Percentiles rank a stretch among this genome's conserved stretches.
phyloP scores from a whole-genome alignment of 53 echinoderm and acorn worm genomes.

The Zoroaster sp. region DNA sequence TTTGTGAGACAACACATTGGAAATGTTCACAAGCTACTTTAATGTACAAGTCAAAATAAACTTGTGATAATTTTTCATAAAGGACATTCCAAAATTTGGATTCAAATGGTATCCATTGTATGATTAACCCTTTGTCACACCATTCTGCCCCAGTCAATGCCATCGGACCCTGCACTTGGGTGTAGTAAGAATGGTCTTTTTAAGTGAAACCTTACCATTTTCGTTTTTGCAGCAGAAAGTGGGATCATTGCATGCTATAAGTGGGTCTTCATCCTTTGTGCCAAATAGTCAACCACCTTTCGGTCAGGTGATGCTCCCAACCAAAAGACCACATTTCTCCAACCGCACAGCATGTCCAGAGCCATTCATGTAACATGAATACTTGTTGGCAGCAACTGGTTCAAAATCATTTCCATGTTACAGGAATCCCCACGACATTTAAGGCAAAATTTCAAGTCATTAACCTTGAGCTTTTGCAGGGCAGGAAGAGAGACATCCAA shows the following conservation, averaged over 20 bases:
- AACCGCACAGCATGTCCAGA: neutral
- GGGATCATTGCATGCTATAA: slow-evolving; percentile 32
- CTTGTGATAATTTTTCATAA: neutral
- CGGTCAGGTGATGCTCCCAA: slow-evolving; percentile 21
- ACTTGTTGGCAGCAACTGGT: neutral
- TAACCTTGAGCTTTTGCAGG: neutral
- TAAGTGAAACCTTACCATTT: slow-evolving; percentile 4
- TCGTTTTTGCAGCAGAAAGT: slow-evolving; percentile 2
- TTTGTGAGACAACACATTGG: neutral
- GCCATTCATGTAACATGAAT: neutral
- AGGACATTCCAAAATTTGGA: neutral
- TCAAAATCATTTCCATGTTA: neutral
- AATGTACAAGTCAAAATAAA: slow-evolving; percentile 14
- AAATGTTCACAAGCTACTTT: neutral
- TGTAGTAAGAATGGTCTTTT: slow-evolving; percentile 19
- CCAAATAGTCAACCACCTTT: slow-evolving; percentile 7
- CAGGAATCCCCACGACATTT: slow-evolving; percentile 20
- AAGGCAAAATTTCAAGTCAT: neutral
- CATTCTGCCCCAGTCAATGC: slow-evolving; percentile 27
- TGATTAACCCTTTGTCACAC: slow-evolving; percentile 24
- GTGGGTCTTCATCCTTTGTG: slow-evolving; percentile 19
- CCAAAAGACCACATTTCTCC: neutral
- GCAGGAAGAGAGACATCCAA: slow-evolving; percentile 5
- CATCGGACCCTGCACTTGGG: slow-evolving; percentile 31
- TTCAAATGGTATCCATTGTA: neutral